Evolutionary conservation across 2,797 vertebrate species (phyloP), one percentile per base, ranked within the genome.

Genomic region (Pelochelys cantorii): DNA sequence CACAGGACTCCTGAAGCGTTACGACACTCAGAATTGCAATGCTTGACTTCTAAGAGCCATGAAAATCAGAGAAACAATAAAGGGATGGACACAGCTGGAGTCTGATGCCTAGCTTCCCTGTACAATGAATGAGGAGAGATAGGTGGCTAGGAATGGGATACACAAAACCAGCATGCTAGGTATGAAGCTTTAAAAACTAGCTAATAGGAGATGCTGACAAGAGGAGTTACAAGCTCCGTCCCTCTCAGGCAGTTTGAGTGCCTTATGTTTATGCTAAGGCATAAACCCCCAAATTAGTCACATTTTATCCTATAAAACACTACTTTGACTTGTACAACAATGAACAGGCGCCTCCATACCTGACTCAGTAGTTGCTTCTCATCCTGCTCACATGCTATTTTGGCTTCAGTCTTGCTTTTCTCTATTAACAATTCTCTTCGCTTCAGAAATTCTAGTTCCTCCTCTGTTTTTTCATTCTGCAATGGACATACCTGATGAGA

Each of bases 401-500:
- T 97, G 79, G 92, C 94, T 95, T 98, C 95, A 94, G 97, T 94
- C 90, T 97, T 97, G 88, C 98, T 96, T 97, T 98, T 98, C 96
- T 98, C 98, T 98, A 98, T 98, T 97, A 98, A 98, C 89, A 98
- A 94, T 86, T 98, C 97, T 93, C 98, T 98, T 94, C 97, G 98
- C 96, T 97, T 98, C 98, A 98, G 98, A 98, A 99, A 99, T 97
- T 99, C 98, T 97, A 97, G 97, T 59, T 98, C 98, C 86, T 97
- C 97, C 90, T 98, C 96, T 85, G 95, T 94, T 97, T 86, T 89
- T 90, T 96, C 97, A 97, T 96, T 98, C 96, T 98, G 97, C 78
- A 97, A 97, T 27, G 96, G 60, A 96, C 75, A 17, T 7, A 94
- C 37, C 12, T 55, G 60, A 81, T 92, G 14, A 74, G 54, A 86